Percentiles rank a stretch among this genome's conserved stretches.
Conservation (phyloP, 1,140 invertebrate species). For the Kradibia gibbosae region DNA sequence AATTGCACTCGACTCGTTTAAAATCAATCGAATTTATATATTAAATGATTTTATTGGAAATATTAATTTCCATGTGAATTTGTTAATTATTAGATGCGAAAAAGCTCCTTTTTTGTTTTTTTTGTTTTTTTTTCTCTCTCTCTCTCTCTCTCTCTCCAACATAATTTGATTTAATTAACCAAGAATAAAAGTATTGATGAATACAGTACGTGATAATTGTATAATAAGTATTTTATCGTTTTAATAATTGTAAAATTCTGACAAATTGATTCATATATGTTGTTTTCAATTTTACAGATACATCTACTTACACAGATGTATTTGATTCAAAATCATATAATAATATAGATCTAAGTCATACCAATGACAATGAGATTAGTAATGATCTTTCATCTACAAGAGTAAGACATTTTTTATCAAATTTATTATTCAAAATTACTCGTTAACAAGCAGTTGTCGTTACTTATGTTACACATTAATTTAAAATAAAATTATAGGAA, state of each 20-base stretch:
- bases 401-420: neutral
- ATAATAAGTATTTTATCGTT: neutral
- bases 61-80: neutral
- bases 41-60: neutral
- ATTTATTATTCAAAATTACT: neutral
- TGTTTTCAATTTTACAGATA: neutral
- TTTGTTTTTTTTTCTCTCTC: neutral
- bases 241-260: neutral
- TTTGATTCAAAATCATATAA: neutral
- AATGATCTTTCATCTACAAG: neutral
- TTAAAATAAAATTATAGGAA: constrained; percentile 2
- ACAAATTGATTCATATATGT: neutral
- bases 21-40: neutral
- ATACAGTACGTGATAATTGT: neutral
- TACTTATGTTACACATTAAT: neutral
- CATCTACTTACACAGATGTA: neutral
- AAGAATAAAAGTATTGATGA: neutral
- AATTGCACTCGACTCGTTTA: neutral
- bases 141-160: neutral
- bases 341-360: neutral
- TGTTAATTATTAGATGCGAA: neutral
- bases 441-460: neutral
- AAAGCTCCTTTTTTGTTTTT: neutral
- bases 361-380: neutral
- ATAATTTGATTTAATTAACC: neutral